Evolutionary conservation across 1,140 invertebrate genomes (phyloP), one percentile per base, ranked within the genome.

Genomic region (Solen grandis): DNA sequence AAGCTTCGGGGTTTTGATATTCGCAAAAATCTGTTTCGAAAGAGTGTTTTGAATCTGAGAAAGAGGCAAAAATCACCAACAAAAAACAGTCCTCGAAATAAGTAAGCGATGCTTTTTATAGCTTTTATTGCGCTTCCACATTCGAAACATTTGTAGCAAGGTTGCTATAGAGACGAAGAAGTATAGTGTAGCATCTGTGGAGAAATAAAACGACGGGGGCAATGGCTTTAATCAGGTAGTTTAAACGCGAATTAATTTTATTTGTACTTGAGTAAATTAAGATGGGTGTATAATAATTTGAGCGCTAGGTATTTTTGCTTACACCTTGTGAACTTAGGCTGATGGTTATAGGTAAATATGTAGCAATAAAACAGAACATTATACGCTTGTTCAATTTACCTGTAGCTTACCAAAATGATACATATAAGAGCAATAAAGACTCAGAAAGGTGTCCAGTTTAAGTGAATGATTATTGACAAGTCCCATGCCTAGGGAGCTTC

Each of bases 181-280:
- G 46, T 36, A 27, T 57, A 38, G 14, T 16, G 3, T 60, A 10
- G 57, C 70, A 73, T 73, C 55, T 73, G 70, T 22, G 57, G 5
- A 38, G 35, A 60, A 36, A 73, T 73, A 73, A 73, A 70, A 73
- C 1, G 54, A 27, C 10, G 25, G 55, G 70, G 70, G 57, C 16
- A 25, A 60, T 31, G 55, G 13, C n/a, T 31, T 36, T 60, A 31
- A 27, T 52, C 22, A 33, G 33, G 31, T 4, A 60, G 57, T 73
- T 31, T 73, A 73, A 36, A 41, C 70, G 70, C 29, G 70, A 73
- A 73, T 73, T 73, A 73, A 73, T 73, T 73, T 57, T 52, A 73
- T 73, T 73, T 73, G 70, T 55, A 73, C 55, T 73, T 25, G 70
- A 19, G 52, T 60, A 60, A 73, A 73, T 73, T 73, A 25, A 73